phyloP scores from a whole-genome alignment of 1,140 invertebrate species.

The Melitaea cinxia region DNA sequence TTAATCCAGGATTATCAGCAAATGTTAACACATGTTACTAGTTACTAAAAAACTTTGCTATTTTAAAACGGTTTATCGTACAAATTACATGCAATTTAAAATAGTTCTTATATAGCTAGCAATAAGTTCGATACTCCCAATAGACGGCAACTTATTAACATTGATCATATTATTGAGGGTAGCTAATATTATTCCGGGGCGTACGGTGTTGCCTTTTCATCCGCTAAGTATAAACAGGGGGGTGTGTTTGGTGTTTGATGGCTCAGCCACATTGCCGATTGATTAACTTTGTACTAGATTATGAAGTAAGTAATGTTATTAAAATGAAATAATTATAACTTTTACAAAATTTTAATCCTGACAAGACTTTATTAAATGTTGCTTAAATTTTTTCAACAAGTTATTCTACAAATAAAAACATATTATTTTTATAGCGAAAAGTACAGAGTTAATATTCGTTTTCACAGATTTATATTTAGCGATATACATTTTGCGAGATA shows the following conservation, averaged over 20 bases:
- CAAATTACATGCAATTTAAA: conserved; percentile 30
- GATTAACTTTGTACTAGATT: conserved; percentile 72
- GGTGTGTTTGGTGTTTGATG: conserved; percentile 74
- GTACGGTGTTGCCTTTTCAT: conserved; percentile 81
- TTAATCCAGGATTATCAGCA: conserved; percentile 80
- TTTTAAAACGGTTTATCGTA: conserved; percentile 44
- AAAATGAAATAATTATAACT: conserved; percentile 30
- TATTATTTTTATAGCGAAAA: too few species aligned
- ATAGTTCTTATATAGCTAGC: conserved; percentile 33
- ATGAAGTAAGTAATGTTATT: conserved; percentile 48
- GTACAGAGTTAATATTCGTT: too few species aligned
- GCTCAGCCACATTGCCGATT: conserved; percentile 67
- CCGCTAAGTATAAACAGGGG: conserved; percentile 79
- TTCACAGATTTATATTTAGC: too few species aligned
- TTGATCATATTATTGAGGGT: conserved; percentile 75
- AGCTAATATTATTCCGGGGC: conserved; percentile 80
- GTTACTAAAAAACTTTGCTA: conserved; percentile 64
- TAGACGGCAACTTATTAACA: conserved; percentile 35
- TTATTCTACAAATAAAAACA: too few species aligned
- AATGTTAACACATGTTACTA: conserved; percentile 81
- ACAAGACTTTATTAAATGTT: too few species aligned
- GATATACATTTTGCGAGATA: too few species aligned
- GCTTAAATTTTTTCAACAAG: too few species aligned
- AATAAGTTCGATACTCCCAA: conserved; percentile 46
- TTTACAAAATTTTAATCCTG: background rate